These are phyloP conservation scores for Cygnus olor DNA, from an alignment of 2,797 vertebrate species.

Conservation along the genomic window DNA sequence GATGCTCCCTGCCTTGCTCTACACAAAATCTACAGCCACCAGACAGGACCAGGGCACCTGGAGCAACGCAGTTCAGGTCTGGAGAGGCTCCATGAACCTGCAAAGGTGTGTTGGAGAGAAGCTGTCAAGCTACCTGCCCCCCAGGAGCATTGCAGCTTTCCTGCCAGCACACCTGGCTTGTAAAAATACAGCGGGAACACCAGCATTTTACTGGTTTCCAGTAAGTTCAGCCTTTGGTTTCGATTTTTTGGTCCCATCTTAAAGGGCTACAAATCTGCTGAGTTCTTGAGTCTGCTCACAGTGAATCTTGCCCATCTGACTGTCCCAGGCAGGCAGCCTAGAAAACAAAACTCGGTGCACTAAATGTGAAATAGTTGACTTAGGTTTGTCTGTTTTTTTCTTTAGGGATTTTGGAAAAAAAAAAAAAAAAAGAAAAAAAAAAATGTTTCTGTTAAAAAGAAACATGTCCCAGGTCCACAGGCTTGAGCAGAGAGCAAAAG, in stretches of 20 bases:
- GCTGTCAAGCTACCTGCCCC: constrained; percentile 38
- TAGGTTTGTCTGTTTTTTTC: neutral
- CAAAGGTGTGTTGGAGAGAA: constrained; percentile 47
- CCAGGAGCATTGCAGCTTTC: neutral
- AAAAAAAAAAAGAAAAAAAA: neutral
- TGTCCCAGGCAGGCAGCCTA: neutral
- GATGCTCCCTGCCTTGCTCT: neutral
- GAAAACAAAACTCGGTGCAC: accelerated
- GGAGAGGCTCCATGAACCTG: neutral
- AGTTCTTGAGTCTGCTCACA: neutral
- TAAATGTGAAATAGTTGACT: neutral
- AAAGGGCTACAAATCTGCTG: neutral
- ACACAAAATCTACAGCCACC: neutral
- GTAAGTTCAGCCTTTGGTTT: constrained; percentile 16
- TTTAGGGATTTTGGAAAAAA: neutral
- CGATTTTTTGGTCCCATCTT: neutral
- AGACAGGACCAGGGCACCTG: neutral
- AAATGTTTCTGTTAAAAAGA: constrained; percentile 28
- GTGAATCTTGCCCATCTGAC: neutral
- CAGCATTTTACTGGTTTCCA: constrained; percentile 40
- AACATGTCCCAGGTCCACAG: neutral
- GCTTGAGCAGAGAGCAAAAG: constrained; percentile 45
- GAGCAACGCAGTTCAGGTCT: neutral
- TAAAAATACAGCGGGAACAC: constrained; percentile 29
- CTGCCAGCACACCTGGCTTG: constrained; percentile 60